phyloP scores from a whole-genome alignment of 2,113 vertebrate species.

The Phalacrocorax carbo region DNA sequence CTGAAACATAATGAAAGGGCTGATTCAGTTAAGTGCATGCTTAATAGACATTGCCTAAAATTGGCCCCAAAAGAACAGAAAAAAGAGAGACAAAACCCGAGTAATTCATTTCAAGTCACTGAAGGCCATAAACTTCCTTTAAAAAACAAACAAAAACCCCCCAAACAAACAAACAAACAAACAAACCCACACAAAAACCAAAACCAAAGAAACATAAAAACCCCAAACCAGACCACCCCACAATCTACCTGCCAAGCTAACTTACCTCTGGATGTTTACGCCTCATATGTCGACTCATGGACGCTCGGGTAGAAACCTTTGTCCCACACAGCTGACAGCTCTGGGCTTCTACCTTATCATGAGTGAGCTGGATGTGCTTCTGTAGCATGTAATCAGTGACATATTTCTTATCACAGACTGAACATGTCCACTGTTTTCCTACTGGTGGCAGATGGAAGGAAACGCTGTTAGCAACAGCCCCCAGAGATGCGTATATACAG shows the following conservation, averaged over 20 bases:
- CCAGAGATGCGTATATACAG: not conserved
- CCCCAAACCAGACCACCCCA: not conserved
- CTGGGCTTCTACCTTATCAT: slow-evolving; percentile 97
- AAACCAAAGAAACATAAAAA: too few species aligned
- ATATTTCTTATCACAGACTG: slow-evolving; percentile 95
- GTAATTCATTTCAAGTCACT: not conserved
- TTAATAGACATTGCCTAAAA: not conserved
- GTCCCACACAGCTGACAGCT: slow-evolving; percentile 95
- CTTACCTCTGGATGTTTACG: slow-evolving; percentile 96
- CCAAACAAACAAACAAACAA: too few species aligned
- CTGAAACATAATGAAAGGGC: not conserved
- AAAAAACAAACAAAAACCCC: too few species aligned
- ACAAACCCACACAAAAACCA: not conserved
- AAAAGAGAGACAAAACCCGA: not conserved
- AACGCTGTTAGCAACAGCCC: not conserved
- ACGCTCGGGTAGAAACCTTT: slow-evolving; percentile 95
- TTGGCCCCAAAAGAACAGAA: not conserved
- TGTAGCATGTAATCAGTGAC: slow-evolving; percentile 99
- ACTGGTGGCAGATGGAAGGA: slow-evolving; percentile 74
- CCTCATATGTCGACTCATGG: slow-evolving; percentile 95
- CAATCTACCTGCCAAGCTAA: not conserved
- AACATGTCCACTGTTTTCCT: slow-evolving; percentile 95
- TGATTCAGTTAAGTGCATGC: not conserved
- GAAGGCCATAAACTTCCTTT: not conserved
- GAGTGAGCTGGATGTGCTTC: slow-evolving; percentile 97